Base-by-base conservation (phyloP, 1,140 invertebrate genomes). In the Melitaea cinxia region DNA sequence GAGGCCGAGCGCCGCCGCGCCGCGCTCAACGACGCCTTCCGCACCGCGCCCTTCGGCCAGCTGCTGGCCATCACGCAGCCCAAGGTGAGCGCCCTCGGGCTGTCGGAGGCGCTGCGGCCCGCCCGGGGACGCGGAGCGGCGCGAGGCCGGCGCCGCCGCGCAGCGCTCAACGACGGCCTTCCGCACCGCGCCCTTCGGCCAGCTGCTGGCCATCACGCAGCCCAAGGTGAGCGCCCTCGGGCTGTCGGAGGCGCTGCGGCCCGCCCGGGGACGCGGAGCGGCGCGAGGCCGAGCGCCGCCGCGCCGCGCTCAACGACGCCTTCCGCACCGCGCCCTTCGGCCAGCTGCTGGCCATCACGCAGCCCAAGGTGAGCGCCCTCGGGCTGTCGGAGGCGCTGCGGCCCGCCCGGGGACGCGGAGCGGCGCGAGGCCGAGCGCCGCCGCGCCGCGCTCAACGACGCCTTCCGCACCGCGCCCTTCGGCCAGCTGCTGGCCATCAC, bases 371-470 rank as follows among this genome's bases (percentile, higher is more conserved):
- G 93, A 97, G 56, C 97, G 96, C 26, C 96, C 97, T 75, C 96
- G 97, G 81, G 96, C 96, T 47, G 94, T 98, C 92, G 97, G 98
- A 77, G 94, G 95, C 77, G 95, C 98, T 28, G 91, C 98, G 53
- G 94, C 57, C 96, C 96, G 72, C 94, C 94, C 5, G 92, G 92
- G 12, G 96, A 97, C 73, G 93, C 93, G 5, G 92, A 94, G 61
- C 93, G 94, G 52, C 92, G 94, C 60, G 93, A 94, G 24, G 94
- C 95, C 75, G 94, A 96, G 74, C 95, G 97, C 60, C 93, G 94
- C 61, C 92, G 94, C 73, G 92, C 93, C 67, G 94, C 96, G 70
- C 93, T 98, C 60, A 95, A 95, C 64, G 94, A 96, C 70, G 95
- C 95, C 50, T 98, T 98, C 91, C 93, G 96, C 69, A 97, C 95